A percentile compares a stretch with the other conserved stretches of the same genome.
Evolutionary conservation across 2,888 invertebrate genomes (phyloP).

Genomic region (Oligia latruncula): DNA sequence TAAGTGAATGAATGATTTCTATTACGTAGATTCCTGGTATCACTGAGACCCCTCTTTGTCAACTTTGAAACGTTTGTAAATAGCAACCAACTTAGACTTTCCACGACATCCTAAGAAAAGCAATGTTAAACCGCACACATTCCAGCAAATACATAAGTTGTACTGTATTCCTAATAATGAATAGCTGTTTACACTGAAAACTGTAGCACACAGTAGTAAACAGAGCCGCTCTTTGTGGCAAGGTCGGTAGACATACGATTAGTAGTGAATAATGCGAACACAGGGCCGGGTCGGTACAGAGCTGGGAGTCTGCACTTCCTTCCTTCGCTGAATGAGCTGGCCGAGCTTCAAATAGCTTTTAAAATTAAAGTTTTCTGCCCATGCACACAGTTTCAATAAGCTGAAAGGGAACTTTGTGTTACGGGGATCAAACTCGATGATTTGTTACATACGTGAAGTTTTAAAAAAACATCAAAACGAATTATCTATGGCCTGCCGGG

Average conservation of each 20-base stretch:
- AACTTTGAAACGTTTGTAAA: neutral
- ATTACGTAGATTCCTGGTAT: neutral
- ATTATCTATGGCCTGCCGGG: neutral
- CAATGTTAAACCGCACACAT: conserved; percentile 2
- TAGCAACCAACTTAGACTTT: neutral
- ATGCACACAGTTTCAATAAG: neutral
- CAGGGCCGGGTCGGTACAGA: neutral
- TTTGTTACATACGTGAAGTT: neutral
- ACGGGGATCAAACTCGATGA: neutral
- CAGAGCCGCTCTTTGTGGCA: conserved; percentile 10
- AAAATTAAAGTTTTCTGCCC: conserved; percentile 3
- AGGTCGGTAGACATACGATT: conserved; percentile 11
- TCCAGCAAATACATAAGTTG: conserved; percentile 9
- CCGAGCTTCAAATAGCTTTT: neutral
- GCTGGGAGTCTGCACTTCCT: conserved; percentile 9
- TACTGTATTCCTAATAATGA: conserved; percentile 9
- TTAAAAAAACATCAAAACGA: neutral
- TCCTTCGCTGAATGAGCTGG: conserved; percentile 4
- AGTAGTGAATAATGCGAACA: neutral
- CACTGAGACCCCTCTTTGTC: neutral
- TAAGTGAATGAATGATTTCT: neutral
- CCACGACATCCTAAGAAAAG: conserved; percentile 17
- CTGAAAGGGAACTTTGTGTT: neutral
- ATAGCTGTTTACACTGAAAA: neutral
- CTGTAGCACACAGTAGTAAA: conserved; percentile 23